Conservation (phyloP, 1,140 invertebrate genomes). For the Drosophila repleta region DNA sequence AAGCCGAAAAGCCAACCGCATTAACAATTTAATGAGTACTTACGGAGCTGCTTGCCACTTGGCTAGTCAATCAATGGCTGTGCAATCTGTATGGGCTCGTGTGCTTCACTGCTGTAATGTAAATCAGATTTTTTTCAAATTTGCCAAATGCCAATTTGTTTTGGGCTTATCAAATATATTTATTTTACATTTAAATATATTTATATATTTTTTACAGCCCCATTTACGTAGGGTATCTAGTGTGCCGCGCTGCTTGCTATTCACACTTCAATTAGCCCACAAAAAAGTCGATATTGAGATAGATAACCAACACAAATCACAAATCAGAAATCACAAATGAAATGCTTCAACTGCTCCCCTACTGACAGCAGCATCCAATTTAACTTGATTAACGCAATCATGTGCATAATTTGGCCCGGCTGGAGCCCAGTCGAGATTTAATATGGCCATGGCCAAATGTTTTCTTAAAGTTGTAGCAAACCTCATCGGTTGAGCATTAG, state of each 20-base stretch:
- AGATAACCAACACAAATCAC: slow-evolving; percentile 12
- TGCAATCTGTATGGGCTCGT: slow-evolving; percentile 15
- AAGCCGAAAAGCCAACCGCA: slow-evolving; percentile 44
- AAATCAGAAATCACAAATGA: slow-evolving; percentile 28
- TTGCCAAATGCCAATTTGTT: neutral
- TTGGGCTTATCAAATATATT: too few species aligned
- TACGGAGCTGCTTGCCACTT: slow-evolving; percentile 20
- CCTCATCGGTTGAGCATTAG: slow-evolving; percentile 40
- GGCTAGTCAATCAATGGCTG: slow-evolving; percentile 40
- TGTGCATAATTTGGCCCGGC: slow-evolving; percentile 42
- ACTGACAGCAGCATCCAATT: slow-evolving; percentile 37
- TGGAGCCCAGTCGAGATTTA: slow-evolving; percentile 25
- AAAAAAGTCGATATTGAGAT: neutral
- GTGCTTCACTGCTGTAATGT: neutral
- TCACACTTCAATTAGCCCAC: slow-evolving; percentile 32
- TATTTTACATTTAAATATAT: too few species aligned
- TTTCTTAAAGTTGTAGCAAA: slow-evolving; percentile 32
- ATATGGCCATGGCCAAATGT: slow-evolving; percentile 6
- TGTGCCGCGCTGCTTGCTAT: neutral
- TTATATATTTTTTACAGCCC: neutral
- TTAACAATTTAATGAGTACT: slow-evolving; percentile 49
- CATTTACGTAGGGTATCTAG: slow-evolving; percentile 1
- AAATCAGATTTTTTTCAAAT: neutral
- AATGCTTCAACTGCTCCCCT: slow-evolving; percentile 28
- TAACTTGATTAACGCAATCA: slow-evolving; percentile 50